Evolutionary conservation across 92 coral and sea anemone genomes (phyloP), one percentile per base, ranked within the genome.

Genomic region (Actinernus sp.): DNA sequence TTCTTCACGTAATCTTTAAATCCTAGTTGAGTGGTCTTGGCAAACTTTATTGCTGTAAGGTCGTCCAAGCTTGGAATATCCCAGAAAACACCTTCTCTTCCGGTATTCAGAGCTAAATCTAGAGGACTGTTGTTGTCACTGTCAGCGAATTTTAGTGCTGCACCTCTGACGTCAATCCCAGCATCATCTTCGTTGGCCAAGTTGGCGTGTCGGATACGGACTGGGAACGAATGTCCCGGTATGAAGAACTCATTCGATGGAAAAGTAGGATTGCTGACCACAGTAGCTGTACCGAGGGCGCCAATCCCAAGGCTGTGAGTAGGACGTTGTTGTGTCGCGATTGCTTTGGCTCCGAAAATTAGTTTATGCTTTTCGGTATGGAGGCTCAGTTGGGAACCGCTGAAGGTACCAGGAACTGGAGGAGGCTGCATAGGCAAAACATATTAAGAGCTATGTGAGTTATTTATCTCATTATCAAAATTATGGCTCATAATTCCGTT

Each of bases 231-330:
- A 22, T 71, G 88, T 1, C 87, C 93, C 10, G 84, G 51, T 17
- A 51, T 48, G 54, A 91, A 91, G 55, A 91, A 82, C 14, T 86
- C 92, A 48, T 91, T 89, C 22, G 78, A 81, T 2, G 98, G 98
- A 68, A 89, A 88, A 52, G 57, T 61, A 51, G 93, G 96, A 58
- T 78, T 55, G 53, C 58, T 49, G 24, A 87, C 84, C 19, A 89
- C 71, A 31, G 70, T 73, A 3, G 50, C 65, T 37, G 37, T 58
- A 7, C 85, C 85, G 18, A 78, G 17, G 22, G 79, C 87, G 22
- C 87, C 87, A 23, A 60, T 52, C 0, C 87, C 87, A 51, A 60
- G 45, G 0, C 63, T 37, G 53, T 79, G 81, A 19, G 92, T 89
- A 13, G 87, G 78, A n/a, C 96, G 87, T 50, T 76, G 60, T 29